Evolutionary conservation across 2,888 invertebrate genomes (phyloP).

Genomic region (Drosophila villosipedis): DNA sequence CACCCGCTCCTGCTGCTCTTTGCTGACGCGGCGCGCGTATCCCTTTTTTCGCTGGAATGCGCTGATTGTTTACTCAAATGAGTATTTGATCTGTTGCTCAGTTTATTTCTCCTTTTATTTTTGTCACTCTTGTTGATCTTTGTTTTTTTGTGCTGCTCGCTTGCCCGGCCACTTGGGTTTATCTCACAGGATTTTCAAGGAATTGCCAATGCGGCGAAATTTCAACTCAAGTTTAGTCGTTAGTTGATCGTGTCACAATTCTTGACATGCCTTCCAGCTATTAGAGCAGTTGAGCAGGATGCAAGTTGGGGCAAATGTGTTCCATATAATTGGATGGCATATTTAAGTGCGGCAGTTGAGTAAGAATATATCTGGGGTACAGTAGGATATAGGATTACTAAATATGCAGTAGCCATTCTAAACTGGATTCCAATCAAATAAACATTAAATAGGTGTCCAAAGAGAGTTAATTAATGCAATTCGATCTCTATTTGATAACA

Average conservation of each 20-base stretch:
- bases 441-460: too few relatives aligned
- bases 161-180: conserved; percentile 44
- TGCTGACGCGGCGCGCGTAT: conserved; percentile 57
- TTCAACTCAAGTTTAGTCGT: conserved; percentile 27
- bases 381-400: not conserved
- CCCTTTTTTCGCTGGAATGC: conserved; percentile 77
- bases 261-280: conserved; percentile 2
- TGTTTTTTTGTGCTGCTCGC: not conserved
- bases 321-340: not conserved
- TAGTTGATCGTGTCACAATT: conserved; percentile 42
- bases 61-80: conserved; percentile 73
- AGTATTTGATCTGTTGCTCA: conserved; percentile 70
- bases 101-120: conserved; percentile 43
- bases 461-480: too few relatives aligned
- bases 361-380: not conserved
- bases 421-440: not conserved
- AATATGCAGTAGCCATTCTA: not conserved
- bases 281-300: conserved; percentile 13
- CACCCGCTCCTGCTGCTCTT: conserved; percentile 2
- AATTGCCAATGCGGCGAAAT: conserved; percentile 40
- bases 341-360: not conserved
- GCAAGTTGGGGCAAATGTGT: not conserved
- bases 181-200: conserved; percentile 72
- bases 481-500: too few relatives aligned
- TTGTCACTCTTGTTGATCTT: conserved; percentile 51